Evolutionary conservation across 37 sponge, comb jelly and placozoan species (phyloP), one percentile per base, ranked within the genome.

Genomic region (Halisarca cf. caerulea): DNA sequence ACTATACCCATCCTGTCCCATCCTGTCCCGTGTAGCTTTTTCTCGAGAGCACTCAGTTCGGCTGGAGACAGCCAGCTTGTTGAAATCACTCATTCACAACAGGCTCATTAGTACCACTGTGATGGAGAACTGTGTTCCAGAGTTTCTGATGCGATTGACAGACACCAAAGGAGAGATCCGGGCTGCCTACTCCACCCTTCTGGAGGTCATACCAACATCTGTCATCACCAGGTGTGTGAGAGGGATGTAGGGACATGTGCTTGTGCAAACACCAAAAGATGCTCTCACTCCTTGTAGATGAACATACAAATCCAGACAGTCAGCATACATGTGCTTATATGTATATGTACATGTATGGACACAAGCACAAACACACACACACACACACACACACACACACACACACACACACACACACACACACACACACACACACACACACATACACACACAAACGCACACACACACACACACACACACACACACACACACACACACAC

Each of bases 121-220:
- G 24, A 83, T 91, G 45, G 83, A 37, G 71, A 91, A 88, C 53
- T 88, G 91, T 83, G 85, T 93, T 2, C 93, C 93, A 6, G 93
- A 93, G 87, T 87, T 85, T 47, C 54, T 93, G 54, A 81, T 93
- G 83, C 78, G 93, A 43, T 71, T 93, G 69, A 82, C 87, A 58
- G 93, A 93, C 88, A 93, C 93, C 8, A 80, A 81, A 54, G 93
- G 93, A 21, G 93, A 93, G 79, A 93, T 93, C 23, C 60, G 93
- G 54, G 93, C 93, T 18, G 93, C 90, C 23, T 93, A 93, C 90
- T 93, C 93, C n/a, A 84, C 93, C 0, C 88, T 93, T 7, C 53
- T 93, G 82, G 93, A 93, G 70, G 90, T 89, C 21, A 53, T 93
- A 35, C 93, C 93, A 18, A 89, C 83, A 2, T 88, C 86, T 44